Conservation (phyloP, 2,113 vertebrate genomes). For the Sturnira hondurensis region DNA sequence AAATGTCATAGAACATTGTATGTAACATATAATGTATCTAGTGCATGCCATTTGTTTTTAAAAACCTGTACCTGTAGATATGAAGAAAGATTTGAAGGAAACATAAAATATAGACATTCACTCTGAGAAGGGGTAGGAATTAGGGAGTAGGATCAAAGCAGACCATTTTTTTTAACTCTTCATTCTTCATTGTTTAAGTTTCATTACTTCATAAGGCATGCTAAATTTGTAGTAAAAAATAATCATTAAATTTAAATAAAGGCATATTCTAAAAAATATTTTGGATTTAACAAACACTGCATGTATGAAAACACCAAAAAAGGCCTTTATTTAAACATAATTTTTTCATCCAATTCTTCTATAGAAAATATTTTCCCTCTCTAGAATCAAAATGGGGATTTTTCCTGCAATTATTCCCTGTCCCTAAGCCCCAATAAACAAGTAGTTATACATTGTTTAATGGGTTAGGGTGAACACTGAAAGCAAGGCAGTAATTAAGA, state of each 20-base stretch:
- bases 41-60: neutral
- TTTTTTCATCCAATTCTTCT: slow-evolving; percentile 38
- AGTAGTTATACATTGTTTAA: slow-evolving; percentile 38
- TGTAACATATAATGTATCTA: neutral
- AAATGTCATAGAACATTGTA: neutral
- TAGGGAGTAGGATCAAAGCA: neutral
- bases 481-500: slow-evolving; percentile 30
- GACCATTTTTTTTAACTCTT: neutral
- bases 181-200: neutral
- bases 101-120: neutral
- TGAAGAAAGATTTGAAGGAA: neutral
- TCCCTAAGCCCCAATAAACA: slow-evolving; percentile 27
- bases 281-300: slow-evolving; percentile 19
- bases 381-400: neutral
- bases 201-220: slow-evolving; percentile 14
- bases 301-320: neutral
- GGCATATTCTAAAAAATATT: neutral
- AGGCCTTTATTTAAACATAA: slow-evolving; percentile 31
- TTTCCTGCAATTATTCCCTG: slow-evolving; percentile 23
- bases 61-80: neutral
- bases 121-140: neutral
- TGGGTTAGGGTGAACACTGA: neutral
- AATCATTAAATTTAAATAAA: slow-evolving; percentile 44
- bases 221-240: slow-evolving; percentile 26
- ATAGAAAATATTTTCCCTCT: neutral